These are phyloP conservation scores for Nematostella vectensis DNA, from an alignment of 92 coral and sea anemone species.

Conservation along the genomic window DNA sequence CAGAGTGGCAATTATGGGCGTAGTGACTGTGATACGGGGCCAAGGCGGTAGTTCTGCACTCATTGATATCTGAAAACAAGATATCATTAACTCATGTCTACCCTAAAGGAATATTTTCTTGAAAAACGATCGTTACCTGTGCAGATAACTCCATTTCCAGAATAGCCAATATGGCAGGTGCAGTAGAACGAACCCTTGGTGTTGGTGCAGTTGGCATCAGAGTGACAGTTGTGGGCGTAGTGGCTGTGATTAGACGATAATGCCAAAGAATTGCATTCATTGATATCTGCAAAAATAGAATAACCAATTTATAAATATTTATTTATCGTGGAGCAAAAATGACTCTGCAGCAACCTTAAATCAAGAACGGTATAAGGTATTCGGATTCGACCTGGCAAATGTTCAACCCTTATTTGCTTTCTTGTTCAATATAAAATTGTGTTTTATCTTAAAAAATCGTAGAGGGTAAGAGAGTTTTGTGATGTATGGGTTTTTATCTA, in stretches of 20 bases:
- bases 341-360: slow-evolving; percentile 1
- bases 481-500: too few species aligned
- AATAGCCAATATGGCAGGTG: slow-evolving; percentile 58
- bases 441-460: too few species aligned
- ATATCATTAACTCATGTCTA: background rate
- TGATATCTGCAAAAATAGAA: slow-evolving; percentile 36
- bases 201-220: slow-evolving; percentile 60
- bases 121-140: slow-evolving; percentile 30
- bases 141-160: slow-evolving; percentile 61
- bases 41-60: slow-evolving; percentile 15
- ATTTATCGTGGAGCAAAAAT: too few species aligned
- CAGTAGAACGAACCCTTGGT: slow-evolving; percentile 74
- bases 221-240: slow-evolving; percentile 45
- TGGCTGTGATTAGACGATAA: slow-evolving; percentile 30
- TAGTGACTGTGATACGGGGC: slow-evolving; percentile 12
- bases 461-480: too few species aligned
- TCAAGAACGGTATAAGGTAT: too few species aligned
- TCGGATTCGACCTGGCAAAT: too few species aligned
- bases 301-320: too few species aligned
- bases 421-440: too few species aligned
- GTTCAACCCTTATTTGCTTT: too few species aligned
- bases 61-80: slow-evolving; percentile 21
- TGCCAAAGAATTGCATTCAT: slow-evolving; percentile 33
- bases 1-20: slow-evolving; percentile 63
- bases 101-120: background rate